Conservation (phyloP, 2,888 invertebrate species). For the Drosophila anomalata region DNA sequence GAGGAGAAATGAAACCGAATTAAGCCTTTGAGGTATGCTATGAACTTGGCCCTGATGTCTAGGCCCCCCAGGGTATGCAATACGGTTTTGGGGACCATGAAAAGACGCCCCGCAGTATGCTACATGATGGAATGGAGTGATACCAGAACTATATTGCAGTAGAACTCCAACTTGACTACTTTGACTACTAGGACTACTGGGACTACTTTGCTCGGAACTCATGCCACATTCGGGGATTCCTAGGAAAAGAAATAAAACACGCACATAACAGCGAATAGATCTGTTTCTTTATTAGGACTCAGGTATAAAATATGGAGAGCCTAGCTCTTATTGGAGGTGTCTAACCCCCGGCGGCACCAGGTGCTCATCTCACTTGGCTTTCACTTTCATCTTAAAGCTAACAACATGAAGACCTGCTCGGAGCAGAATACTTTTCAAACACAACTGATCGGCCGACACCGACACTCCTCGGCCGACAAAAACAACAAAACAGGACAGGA, state of each 20-base stretch:
- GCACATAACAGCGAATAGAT: constrained; percentile 45
- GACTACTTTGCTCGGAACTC: constrained; percentile 24
- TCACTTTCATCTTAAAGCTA: constrained; percentile 25
- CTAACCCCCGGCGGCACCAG: background rate
- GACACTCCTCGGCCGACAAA: background rate
- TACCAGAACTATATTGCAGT: no score
- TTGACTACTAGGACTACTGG: no score
- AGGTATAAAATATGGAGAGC: constrained; percentile 9
- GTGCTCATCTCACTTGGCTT: background rate
- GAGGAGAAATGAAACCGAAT: constrained; percentile 80
- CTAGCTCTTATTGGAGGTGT: background rate
- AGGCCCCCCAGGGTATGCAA: constrained; percentile 20
- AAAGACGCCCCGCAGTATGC: constrained; percentile 15
- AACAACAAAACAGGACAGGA: constrained; percentile 1
- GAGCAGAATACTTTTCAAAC: constrained; percentile 43
- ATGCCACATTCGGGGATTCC: constrained; percentile 47
- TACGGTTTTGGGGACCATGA: background rate
- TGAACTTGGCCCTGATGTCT: constrained; percentile 4
- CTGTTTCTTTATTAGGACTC: constrained; percentile 59
- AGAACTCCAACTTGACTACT: no score
- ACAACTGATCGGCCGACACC: constrained; percentile 17
- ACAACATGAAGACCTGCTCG: constrained; percentile 30
- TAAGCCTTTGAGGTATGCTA: constrained; percentile 9
- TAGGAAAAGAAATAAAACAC: constrained; percentile 45
- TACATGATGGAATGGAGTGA: background rate